Base-by-base conservation (phyloP, 2,888 invertebrate genomes). In the Nephrotoma guestfalica region DNA sequence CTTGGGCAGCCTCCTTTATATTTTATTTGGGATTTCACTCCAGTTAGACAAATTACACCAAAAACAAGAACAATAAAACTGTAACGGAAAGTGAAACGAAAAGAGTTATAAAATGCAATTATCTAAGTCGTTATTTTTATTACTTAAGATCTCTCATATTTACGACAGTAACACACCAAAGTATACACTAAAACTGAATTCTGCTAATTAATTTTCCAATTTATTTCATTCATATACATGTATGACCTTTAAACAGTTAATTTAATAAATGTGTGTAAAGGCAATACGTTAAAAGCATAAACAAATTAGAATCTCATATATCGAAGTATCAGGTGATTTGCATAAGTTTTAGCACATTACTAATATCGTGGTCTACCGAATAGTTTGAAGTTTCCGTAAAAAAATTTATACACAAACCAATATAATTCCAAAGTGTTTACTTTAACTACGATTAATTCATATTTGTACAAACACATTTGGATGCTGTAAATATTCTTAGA, bases 1-100 rank as follows among this genome's bases (percentile, higher is more conserved):
- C 93, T 91, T 0, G 95, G 95, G 88, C 96, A 96, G 0, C 91
- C 89, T 2, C 94, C 94, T 0, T 94, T 92, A 88, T 94, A 93
- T 0, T 95, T 93, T 11, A 96, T 92, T 89, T 96, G 95, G 0
- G 93, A 18, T 30, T 71, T 30, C 9, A 41, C 43, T 85, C 43
- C 71, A 71, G 4, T 30, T 9, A 71, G 71, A 30, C 7, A 6
- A 4, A 30, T 30, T 30, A 71, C 30, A 30, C 71, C 71, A 71
- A 71, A 9, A 6, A 57, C 5, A 18, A 71, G 71, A 0, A 71
- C 0, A 30, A 11, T 7, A 30, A 6, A 30, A 0, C 71, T 71
- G 30, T 30, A 30, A 30, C 30, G 30, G 30, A 30, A 30, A 30
- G 30, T 30, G 30, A 30, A 30, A 30, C 30, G n/a, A 30, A 30